Evolutionary conservation across 2,113 vertebrate species (phyloP), one percentile per base, ranked within the genome.

Genomic region (Microcebus jonahi): DNA sequence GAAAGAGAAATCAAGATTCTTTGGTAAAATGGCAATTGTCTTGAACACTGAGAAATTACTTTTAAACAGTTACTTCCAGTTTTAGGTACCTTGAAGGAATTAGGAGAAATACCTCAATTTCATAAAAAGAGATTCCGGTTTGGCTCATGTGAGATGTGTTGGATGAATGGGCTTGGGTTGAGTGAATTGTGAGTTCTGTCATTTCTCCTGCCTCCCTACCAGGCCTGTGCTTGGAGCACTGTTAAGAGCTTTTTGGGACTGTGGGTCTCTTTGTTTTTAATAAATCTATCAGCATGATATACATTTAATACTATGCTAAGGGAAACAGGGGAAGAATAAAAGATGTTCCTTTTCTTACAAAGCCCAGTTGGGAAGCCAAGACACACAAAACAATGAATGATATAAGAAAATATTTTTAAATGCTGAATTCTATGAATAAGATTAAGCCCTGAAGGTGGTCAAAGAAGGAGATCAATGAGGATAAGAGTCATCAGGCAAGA

Each of bases 31-130:
- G 61, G 36, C 14, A 89, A 17, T 91, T 84, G 20, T 92, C 45
- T 90, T 84, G 57, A 82, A 75, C 15, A 87, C 90, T 67, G 83
- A 92, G 34, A 93, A 67, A 89, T 23, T 87, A 34, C 63, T 67
- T 89, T 96, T 93, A 91, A 94, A 89, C 10, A 86, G 4, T 18
- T 89, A 36, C 39, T 95, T 96, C 39, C 12, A 63, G 11, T 61
- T 90, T 92, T 34, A 86, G n/a, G 80, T 80, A 90, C 50, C 25
- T 80, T 68, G 21, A 96, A 86, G 31, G 13, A 94, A 18, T 71
- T 93, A 92, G 53, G 13, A 90, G 31, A 92, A 83, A 61, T 73
- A 92, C 59, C 12, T 79, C 53, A 55, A 45, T 42, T 93, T 88
- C 57, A 80, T 91, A 39, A 91, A 87, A 88, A 68, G 17, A 76